A percentile compares a stretch with the other conserved stretches of the same genome.
Conservation (phyloP, 2,888 invertebrate genomes). For the Osmoderma eremita region DNA sequence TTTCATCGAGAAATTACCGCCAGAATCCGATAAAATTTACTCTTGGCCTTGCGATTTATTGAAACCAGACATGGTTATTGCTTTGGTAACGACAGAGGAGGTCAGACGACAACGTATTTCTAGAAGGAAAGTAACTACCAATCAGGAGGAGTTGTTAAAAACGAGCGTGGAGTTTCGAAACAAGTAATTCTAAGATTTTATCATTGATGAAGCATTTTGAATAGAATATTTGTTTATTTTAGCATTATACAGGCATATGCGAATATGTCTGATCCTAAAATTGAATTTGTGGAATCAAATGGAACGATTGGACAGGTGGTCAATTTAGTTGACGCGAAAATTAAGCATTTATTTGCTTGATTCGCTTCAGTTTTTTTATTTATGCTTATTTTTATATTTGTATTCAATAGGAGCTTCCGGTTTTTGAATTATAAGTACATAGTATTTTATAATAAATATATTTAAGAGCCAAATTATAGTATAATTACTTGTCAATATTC, state of each 20-base stretch:
- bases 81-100: constrained; percentile 62
- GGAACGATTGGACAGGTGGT: constrained; percentile 22
- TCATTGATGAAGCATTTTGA: background rate
- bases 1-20: constrained; percentile 53
- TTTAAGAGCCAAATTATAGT: background rate
- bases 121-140: constrained; percentile 52
- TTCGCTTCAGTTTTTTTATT: background rate
- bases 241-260: constrained; percentile 45
- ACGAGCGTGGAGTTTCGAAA: constrained; percentile 54
- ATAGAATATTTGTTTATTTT: constrained; percentile 34
- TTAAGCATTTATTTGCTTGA: constrained; percentile 31
- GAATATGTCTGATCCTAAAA: constrained; percentile 43
- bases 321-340: constrained; percentile 17
- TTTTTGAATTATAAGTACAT: no score
- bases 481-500: no score
- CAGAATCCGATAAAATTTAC: constrained; percentile 56
- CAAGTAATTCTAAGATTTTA: constrained; percentile 53
- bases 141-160: constrained; percentile 57
- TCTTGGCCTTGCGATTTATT: constrained; percentile 64
- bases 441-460: background rate
- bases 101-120: constrained; percentile 58
- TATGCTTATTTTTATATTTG: constrained; percentile 1
- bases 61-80: constrained; percentile 62
- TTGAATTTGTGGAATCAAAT: constrained; percentile 43
- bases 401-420: no score